Evolutionary conservation across 2,797 vertebrate species (phyloP), one percentile per base, ranked within the genome.

Genomic region (Manis javanica): DNA sequence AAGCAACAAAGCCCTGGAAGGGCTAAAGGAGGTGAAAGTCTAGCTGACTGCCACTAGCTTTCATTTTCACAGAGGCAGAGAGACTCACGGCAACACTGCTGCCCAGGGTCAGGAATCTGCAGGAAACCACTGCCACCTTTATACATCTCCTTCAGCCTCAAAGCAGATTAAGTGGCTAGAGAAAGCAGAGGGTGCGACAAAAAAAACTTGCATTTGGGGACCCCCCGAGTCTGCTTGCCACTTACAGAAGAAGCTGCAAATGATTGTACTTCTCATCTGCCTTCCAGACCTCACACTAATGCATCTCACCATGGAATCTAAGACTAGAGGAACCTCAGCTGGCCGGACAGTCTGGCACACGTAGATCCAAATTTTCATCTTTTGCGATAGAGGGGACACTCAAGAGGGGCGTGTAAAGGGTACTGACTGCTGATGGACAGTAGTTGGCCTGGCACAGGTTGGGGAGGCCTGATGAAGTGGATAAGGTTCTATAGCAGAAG

Each of bases 31-130:
- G 3, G 8, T 59, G 7, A 59, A n/a, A 74, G 26, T 63, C 42
- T 1, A 7, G 21, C 26, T 49, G 37, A 42, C 31, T 68, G 51
- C 34, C 57, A 57, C 31, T 79, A 51, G 34, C 31, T 95, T 90
- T 95, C 42, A 64, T 97, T 84, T 96, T 79, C 24, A 79, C 15
- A 51, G n/a, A 37, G 18, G 37, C 34, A 78, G 64, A 75, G 19
- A 75, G 10, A 39, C 29, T 95, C 69, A 57, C 16, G 86, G 74
- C 68, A 42, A 72, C 57, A 3, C 12, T 72, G 26, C 31, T 63
- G 61, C 21, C 46, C 18, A 64, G 29, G 26, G 15, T 74, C 29
- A 69, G 37, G 34, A n/a, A 92, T 81, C 49, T 51, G 1, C 16
- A 72, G 66, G 34, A 93, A 89, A 51, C 87, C 34, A 87, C 18